phyloP scores from a whole-genome alignment of 2,888 invertebrate genomes.

The Thalpophila matura region DNA sequence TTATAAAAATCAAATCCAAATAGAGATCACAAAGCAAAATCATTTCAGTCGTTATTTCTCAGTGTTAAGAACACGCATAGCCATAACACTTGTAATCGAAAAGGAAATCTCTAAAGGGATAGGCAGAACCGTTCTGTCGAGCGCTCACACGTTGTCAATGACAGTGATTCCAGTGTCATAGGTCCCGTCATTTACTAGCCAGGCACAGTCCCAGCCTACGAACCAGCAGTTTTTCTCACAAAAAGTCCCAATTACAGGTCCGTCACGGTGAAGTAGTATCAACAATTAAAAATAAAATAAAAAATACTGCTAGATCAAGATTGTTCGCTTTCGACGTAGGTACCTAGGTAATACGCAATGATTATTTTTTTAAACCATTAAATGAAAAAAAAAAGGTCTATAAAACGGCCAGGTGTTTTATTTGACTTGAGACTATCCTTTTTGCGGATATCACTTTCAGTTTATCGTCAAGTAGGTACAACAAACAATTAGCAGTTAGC shows the following conservation, averaged over 20 bases:
- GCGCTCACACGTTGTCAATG: background rate
- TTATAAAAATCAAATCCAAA: no score
- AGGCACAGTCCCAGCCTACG: background rate
- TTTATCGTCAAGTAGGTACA: slow-evolving; percentile 23
- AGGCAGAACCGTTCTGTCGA: background rate
- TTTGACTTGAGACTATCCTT: background rate
- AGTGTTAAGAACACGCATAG: background rate
- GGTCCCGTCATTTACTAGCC: background rate
- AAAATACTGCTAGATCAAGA: slow-evolving; percentile 7
- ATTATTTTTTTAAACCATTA: slow-evolving; percentile 3
- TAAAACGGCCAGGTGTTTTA: slow-evolving; percentile 38
- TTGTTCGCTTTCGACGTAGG: slow-evolving; percentile 27
- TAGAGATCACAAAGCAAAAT: no score
- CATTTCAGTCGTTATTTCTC: no score
- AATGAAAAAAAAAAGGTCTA: slow-evolving; percentile 1
- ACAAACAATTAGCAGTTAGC: slow-evolving; percentile 47
- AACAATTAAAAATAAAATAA: slow-evolving; percentile 15
- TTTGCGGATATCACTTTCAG: slow-evolving; percentile 35
- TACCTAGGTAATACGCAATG: slow-evolving; percentile 11
- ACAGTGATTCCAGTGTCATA: slow-evolving; percentile 19
- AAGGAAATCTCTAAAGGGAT: slow-evolving; percentile 4
- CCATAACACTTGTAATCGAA: background rate
- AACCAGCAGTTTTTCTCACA: background rate
- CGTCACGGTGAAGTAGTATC: slow-evolving; percentile 20
- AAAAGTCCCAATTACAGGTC: slow-evolving; percentile 21